phyloP scores from a whole-genome alignment of 2,888 invertebrate species.

The Melieria omissa region DNA sequence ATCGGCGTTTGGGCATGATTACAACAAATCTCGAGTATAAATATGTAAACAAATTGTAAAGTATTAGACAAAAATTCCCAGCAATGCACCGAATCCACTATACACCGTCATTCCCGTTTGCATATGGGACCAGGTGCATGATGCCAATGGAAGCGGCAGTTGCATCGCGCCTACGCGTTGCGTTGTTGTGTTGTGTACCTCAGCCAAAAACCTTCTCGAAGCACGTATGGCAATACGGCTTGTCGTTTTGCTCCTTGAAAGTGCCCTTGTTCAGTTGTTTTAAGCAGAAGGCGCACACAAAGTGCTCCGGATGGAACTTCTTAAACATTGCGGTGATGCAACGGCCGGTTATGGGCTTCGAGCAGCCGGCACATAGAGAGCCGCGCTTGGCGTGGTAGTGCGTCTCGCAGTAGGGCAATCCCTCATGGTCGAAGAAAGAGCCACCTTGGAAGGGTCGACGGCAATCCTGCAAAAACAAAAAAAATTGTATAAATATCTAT shows the following conservation, averaged over 20 bases:
- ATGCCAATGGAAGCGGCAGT: no score
- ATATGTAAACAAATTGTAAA: no score
- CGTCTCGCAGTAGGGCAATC: slow-evolving; percentile 97
- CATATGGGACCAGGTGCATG: no score
- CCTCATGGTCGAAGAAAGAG: slow-evolving; percentile 98
- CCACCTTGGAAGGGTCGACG: slow-evolving; percentile 96
- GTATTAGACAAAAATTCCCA: no score
- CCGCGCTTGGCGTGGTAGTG: slow-evolving; percentile 98
- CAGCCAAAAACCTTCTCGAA: slow-evolving; percentile 97
- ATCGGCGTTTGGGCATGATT: no score
- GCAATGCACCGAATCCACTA: no score
- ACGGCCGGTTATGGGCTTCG: slow-evolving; percentile 95
- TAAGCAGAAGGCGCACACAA: slow-evolving; percentile 99
- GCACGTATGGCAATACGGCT: slow-evolving; percentile 98
- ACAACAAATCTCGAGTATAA: no score
- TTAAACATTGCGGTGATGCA: slow-evolving; percentile 99
- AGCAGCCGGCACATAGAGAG: slow-evolving; percentile 96
- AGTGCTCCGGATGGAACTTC: slow-evolving; percentile 99
- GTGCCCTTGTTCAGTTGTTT: slow-evolving; percentile 98
- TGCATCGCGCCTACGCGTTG: no score
- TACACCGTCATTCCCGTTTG: no score
- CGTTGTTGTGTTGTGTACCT: slow-evolving; percentile 42
- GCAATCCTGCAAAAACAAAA: slow-evolving; percentile 82
- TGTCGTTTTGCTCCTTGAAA: slow-evolving; percentile 98
- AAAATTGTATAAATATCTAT: background rate